Base-by-base conservation (phyloP, 1,140 invertebrate genomes). In the Pentalonia nigronervosa region DNA sequence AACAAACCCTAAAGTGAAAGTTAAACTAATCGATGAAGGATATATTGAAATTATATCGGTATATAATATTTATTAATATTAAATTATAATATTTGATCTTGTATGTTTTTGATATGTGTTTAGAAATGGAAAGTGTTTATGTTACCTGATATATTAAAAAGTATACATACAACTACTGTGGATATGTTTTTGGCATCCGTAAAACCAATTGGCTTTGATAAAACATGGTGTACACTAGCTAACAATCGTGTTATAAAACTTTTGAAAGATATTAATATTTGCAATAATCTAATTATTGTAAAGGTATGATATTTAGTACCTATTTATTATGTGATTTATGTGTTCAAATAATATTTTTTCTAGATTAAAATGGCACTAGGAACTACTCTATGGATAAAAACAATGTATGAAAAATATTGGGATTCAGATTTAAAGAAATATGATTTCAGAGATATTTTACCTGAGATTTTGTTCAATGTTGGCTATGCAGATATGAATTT, bases 21-120 rank as follows among this genome's bases (percentile, higher is more conserved):
- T 93, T 56, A 93, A 93, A 56, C 34, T 93, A 45, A 93, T 93
- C 14, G 91, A 93, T 53, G 20, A 53, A 56, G 91, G 91, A 56
- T 84, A 30, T 86, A 23, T 86, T n/a, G 48, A 93, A 11, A 30
- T 21, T n/a, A 50, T 93, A 30, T 84, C 81, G n/a, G 91, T 93
- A 86, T 53, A 21, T 86, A 45, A 17, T 7, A 30, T 53, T 67
- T 45, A n/a, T 67, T 60, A 60, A 41, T 60, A 45, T 30, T 20
- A 4, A 67, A 60, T 60, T 1, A 23, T 56, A 47, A 23, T 56
- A 47, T 83, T 3, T 67, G 2, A 41, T 50, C 41, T 89, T 89
- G 14, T 41, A 56, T 34, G 36, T 50, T 20, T 14, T 34, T 48
- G 21, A 36, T 81, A 34, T 92, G 0, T 30, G 0, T 53, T 48